Evolutionary conservation across 1,140 invertebrate genomes (phyloP).

Genomic region (Bactericera cockerelli): DNA sequence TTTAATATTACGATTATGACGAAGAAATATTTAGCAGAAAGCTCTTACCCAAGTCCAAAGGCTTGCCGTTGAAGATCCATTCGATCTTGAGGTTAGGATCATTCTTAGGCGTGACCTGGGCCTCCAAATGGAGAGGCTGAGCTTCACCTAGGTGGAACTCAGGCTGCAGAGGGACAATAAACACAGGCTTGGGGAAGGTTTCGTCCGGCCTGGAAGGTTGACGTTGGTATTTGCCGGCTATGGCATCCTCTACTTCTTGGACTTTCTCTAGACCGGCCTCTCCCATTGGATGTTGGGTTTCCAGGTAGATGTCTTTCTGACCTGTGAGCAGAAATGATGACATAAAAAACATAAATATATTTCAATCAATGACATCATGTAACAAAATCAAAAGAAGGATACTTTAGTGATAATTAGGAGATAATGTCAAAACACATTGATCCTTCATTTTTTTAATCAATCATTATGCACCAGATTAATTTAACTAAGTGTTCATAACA

Average conservation of each 20-base stretch:
- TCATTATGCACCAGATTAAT: too few relatives aligned
- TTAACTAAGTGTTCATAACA: too few relatives aligned
- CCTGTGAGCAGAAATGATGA: too few relatives aligned
- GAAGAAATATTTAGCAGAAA: too few relatives aligned
- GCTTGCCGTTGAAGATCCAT: conserved; percentile 87
- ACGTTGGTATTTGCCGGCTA: conserved; percentile 47
- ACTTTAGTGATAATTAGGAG: background rate
- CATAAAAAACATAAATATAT: too few relatives aligned
- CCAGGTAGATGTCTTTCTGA: conserved; percentile 59
- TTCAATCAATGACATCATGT: background rate
- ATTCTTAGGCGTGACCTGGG: conserved; percentile 84
- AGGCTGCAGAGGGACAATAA: conserved; percentile 62
- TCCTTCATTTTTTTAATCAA: too few relatives aligned
- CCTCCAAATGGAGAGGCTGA: conserved; percentile 79
- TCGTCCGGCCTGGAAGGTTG: conserved; percentile 48
- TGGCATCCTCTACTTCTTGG: conserved; percentile 63
- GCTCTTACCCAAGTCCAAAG: conserved; percentile 52
- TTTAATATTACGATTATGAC: too few relatives aligned
- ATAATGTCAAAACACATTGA: too few relatives aligned
- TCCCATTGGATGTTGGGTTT: conserved; percentile 83
- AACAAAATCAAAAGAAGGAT: too few relatives aligned
- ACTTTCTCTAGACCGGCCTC: conserved; percentile 70
- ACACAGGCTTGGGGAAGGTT: conserved; percentile 71
- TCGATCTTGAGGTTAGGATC: conserved; percentile 90
- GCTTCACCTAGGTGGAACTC: conserved; percentile 79